A percentile compares a stretch with the other conserved stretches of the same genome.
phyloP scores from a whole-genome alignment of 2,797 vertebrate genomes.

The Numenius phaeopus region DNA sequence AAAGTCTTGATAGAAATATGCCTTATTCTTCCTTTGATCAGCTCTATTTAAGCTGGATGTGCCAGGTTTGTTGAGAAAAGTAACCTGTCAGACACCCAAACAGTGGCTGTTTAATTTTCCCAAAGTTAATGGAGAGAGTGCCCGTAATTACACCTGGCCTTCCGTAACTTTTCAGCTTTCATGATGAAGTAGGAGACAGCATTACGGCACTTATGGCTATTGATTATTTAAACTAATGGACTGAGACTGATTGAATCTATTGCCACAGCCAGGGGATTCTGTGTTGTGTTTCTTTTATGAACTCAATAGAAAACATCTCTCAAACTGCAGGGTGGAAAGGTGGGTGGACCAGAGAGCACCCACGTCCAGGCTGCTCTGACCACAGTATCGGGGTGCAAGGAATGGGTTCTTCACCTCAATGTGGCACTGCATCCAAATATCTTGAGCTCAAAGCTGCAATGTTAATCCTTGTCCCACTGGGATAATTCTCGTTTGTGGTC shows the following conservation, averaged over 20 bases:
- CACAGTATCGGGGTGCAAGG: not conserved
- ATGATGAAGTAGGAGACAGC: conserved; percentile 43
- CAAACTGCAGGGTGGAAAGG: not conserved
- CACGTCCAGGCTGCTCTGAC: not conserved
- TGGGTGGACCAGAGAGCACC: not conserved
- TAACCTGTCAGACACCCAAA: conserved; percentile 8
- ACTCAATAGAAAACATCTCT: not conserved
- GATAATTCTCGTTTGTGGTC: not conserved
- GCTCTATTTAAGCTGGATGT: not conserved
- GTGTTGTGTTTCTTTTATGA: not conserved
- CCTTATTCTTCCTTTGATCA: not conserved
- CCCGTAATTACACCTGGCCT: not conserved
- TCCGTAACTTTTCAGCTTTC: conserved; percentile 11
- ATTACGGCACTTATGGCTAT: conserved; percentile 56
- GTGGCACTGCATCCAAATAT: not conserved
- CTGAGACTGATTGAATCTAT: conserved; percentile 59
- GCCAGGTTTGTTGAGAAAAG: not conserved
- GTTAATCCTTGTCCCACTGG: not conserved
- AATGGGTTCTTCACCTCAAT: rapidly evolving
- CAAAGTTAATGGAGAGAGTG: conserved; percentile 44
- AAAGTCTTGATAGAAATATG: not conserved
- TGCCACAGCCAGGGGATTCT: not conserved
- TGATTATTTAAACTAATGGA: conserved; percentile 72
- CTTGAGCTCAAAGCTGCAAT: not conserved
- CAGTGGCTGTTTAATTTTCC: conserved; percentile 47